Evolutionary conservation across 2,113 vertebrate genomes (phyloP).

Genomic region (Chiloscyllium plagiosum): DNA sequence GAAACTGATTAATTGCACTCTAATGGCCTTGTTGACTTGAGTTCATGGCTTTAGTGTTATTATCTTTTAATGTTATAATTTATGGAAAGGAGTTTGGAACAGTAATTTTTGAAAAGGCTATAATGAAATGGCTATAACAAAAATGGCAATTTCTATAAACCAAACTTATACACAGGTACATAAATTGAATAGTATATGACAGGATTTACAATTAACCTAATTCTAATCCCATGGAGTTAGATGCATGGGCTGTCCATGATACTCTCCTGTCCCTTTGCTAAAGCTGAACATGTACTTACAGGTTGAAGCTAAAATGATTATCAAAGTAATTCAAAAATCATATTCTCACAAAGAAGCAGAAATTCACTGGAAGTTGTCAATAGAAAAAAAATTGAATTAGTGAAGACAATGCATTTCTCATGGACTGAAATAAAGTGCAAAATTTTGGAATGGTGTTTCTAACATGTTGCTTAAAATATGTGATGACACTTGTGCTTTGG

Average conservation of each 20-base stretch:
- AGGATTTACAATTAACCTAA: neutral
- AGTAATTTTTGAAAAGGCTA: too few species aligned
- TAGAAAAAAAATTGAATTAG: neutral
- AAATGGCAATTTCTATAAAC: neutral
- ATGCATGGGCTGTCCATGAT: neutral
- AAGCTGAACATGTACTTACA: neutral
- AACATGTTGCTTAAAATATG: neutral
- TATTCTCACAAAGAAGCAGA: neutral
- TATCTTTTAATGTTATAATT: neutral
- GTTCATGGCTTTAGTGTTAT: neutral
- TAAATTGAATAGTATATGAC: neutral
- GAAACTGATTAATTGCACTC: neutral
- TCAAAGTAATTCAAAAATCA: too few species aligned
- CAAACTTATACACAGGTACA: neutral
- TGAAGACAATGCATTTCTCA: neutral
- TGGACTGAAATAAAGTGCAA: neutral
- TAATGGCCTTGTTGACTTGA: neutral
- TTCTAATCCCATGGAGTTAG: neutral
- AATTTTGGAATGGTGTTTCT: neutral
- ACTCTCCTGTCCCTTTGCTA: neutral
- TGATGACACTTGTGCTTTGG: too few species aligned
- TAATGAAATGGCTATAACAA: neutral
- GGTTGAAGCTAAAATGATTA: neutral
- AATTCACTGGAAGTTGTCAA: neutral
- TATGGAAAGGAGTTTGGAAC: neutral